phyloP scores from a whole-genome alignment of 2,888 invertebrate species.

The Lithosia quadra region DNA sequence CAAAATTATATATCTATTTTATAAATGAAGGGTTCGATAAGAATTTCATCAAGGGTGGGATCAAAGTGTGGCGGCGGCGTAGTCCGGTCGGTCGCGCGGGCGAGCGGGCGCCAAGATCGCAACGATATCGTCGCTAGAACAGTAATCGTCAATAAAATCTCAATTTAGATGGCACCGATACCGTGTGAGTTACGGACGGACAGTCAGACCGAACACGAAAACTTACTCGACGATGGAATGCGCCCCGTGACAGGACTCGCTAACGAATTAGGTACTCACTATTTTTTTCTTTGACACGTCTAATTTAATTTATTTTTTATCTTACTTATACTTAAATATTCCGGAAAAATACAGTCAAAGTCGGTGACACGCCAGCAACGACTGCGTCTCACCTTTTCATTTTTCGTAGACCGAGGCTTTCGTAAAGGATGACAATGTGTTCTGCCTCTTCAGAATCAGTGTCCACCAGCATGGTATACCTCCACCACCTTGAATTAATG shows the following conservation, averaged over 20 bases:
- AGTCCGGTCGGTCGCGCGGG: conserved; percentile 71
- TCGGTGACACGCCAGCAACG: neutral
- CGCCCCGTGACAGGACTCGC: conserved; percentile 80
- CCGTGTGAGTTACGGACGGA: conserved; percentile 84
- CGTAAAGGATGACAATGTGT: neutral
- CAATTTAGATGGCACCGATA: conserved; percentile 87
- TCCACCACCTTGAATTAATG: conserved; percentile 56
- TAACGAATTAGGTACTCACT: conserved; percentile 83
- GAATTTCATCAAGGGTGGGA: conserved; percentile 58
- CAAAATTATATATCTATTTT: conserved; percentile 34
- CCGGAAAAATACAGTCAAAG: conserved; percentile 27
- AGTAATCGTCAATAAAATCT: conserved; percentile 87
- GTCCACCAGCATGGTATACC: conserved; percentile 25
- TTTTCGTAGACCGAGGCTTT: neutral
- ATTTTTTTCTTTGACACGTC: conserved; percentile 59
- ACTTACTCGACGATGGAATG: conserved; percentile 85
- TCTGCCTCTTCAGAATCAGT: conserved; percentile 8
- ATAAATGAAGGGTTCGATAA: conserved; percentile 52
- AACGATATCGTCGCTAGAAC: conserved; percentile 85
- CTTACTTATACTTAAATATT: conserved; percentile 32
- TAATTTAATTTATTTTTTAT: conserved; percentile 64
- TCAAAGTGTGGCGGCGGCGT: conserved; percentile 65
- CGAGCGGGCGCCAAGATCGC: conserved; percentile 85
- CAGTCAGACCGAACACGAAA: conserved; percentile 82
- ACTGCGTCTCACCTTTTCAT: neutral